Percentiles rank a stretch among this genome's conserved stretches.
These are phyloP conservation scores for Drosophila grimshawi DNA, from an alignment of 1,140 invertebrate species.

Conservation along the genomic window DNA sequence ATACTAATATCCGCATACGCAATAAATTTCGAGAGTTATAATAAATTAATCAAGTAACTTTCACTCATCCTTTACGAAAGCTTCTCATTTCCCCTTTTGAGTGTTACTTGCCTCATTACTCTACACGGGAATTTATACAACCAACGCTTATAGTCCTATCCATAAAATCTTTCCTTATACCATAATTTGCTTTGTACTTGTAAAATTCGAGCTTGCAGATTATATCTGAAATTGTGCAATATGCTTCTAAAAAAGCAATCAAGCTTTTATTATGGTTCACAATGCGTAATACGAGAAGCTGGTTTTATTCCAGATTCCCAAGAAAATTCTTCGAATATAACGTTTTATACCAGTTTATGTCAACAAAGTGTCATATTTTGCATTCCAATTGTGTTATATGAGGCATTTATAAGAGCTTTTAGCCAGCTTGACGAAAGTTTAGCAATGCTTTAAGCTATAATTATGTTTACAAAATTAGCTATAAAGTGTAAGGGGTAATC, in stretches of 20 bases:
- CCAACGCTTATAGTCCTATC: not conserved
- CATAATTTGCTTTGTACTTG: not conserved
- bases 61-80: not conserved
- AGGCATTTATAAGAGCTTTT: not conserved
- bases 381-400: not conserved
- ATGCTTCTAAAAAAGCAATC: too few relatives aligned
- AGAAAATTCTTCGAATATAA: too few relatives aligned
- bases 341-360: not conserved
- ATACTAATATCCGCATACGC: too few relatives aligned
- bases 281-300: not conserved
- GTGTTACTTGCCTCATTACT: not conserved
- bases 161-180: not conserved
- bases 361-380: not conserved
- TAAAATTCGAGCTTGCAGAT: too few relatives aligned
- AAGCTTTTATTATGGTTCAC: too few relatives aligned
- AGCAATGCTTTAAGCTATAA: not conserved
- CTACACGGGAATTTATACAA: not conserved
- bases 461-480: not conserved
- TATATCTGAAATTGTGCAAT: too few relatives aligned
- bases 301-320: too few relatives aligned
- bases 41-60: constrained; percentile 13
- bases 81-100: not conserved
- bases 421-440: not conserved
- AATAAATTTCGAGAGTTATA: not conserved
- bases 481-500: constrained; percentile 4